A percentile compares a stretch with the other conserved stretches of the same genome.
Evolutionary conservation across 2,888 invertebrate genomes (phyloP).

Genomic region (Lochmaea crataegi): DNA sequence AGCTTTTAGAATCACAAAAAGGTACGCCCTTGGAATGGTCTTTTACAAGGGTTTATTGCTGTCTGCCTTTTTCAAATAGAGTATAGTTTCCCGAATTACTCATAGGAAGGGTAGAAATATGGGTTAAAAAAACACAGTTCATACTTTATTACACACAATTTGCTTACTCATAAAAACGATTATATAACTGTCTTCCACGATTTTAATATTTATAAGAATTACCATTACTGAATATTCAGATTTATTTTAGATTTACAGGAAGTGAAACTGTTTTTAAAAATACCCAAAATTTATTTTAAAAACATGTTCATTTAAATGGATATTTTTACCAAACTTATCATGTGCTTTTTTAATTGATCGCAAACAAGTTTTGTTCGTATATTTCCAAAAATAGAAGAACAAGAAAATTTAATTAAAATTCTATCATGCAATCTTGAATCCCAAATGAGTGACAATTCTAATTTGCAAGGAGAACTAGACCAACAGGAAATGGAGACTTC

Average conservation of each 20-base stretch:
- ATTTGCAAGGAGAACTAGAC: background rate
- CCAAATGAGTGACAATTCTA: background rate
- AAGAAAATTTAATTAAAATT: background rate
- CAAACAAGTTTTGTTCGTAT: slow-evolving; percentile 7
- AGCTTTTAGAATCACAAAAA: too few species aligned
- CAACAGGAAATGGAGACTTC: too few species aligned
- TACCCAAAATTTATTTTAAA: background rate
- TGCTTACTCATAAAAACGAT: too few species aligned
- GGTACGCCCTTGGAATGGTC: too few species aligned
- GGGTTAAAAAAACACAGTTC: too few species aligned
- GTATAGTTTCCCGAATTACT: too few species aligned
- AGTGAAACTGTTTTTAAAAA: background rate
- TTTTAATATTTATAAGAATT: too few species aligned
- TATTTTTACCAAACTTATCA: background rate
- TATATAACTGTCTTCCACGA: too few species aligned
- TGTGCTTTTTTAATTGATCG: background rate
- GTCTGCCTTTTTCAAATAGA: too few species aligned
- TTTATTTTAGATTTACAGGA: background rate
- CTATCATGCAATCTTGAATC: background rate
- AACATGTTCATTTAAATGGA: background rate
- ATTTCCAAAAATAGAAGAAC: background rate
- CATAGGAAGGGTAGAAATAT: too few species aligned
- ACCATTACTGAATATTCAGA: background rate
- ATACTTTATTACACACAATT: too few species aligned
- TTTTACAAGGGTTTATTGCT: too few species aligned